A percentile compares a stretch with the other conserved stretches of the same genome.
These are phyloP conservation scores for Malacosoma neustria DNA, from an alignment of 2,888 invertebrate genomes.

Conservation along the genomic window DNA sequence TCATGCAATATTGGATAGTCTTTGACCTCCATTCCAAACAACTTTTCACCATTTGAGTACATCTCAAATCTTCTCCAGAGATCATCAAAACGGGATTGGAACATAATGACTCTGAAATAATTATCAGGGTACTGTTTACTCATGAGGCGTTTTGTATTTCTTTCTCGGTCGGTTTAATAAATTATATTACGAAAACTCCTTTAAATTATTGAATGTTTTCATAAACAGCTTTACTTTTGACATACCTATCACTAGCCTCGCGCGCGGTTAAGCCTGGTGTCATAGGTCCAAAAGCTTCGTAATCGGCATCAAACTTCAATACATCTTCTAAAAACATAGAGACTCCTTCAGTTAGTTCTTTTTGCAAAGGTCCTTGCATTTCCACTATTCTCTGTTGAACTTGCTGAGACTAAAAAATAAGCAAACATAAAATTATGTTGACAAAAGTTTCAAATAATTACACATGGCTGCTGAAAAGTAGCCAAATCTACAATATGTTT, in stretches of 20 bases:
- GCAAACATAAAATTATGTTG: no score
- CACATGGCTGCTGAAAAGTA: no score
- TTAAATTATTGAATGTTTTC: no score
- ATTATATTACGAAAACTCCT: no score
- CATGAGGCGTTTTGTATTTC: no score
- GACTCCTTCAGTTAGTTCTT: slow-evolving; percentile 83
- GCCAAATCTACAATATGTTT: no score
- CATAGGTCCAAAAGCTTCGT: slow-evolving; percentile 88
- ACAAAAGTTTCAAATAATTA: no score
- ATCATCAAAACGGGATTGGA: slow-evolving; percentile 88
- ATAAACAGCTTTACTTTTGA: no score
- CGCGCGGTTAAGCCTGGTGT: slow-evolving; percentile 86
- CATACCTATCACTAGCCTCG: slow-evolving; percentile 91
- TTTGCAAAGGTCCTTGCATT: slow-evolving; percentile 84
- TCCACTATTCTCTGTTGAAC: slow-evolving; percentile 81
- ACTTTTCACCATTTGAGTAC: slow-evolving; percentile 87
- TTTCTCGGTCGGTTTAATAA: no score
- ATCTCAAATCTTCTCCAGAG: slow-evolving; percentile 87
- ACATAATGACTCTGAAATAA: slow-evolving; percentile 76
- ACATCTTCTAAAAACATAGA: slow-evolving; percentile 78
- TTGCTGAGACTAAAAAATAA: slow-evolving; percentile 68
- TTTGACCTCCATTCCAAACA: slow-evolving; percentile 88
- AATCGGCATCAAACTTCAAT: slow-evolving; percentile 80
- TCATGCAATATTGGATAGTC: slow-evolving; percentile 87
- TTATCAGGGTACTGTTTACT: no score